These are phyloP conservation scores for Herminia tarsipennalis DNA, from an alignment of 2,888 invertebrate genomes.

Conservation along the genomic window DNA sequence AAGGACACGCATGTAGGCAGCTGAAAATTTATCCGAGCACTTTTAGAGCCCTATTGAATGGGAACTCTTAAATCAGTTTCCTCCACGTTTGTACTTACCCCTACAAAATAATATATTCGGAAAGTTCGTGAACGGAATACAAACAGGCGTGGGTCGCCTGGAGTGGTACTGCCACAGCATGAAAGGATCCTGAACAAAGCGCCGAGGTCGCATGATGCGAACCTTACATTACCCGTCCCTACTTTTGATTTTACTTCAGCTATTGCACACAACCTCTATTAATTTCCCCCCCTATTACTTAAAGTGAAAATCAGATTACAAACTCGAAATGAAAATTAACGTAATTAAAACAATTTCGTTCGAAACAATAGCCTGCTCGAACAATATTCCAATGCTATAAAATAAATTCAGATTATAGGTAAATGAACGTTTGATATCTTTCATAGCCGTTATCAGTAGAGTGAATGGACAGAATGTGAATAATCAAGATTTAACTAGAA, in stretches of 20 bases:
- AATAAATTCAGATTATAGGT: conserved; percentile 47
- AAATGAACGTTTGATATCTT: conserved; percentile 47
- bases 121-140: conserved; percentile 81
- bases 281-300: conserved; percentile 36
- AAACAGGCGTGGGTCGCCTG: conserved; percentile 69
- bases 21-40: conserved; percentile 59
- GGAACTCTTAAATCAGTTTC: conserved; percentile 77
- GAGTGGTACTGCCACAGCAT: conserved; percentile 66
- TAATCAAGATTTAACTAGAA: conserved; percentile 43
- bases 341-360: conserved; percentile 43
- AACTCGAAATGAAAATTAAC: conserved; percentile 44
- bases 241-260: conserved; percentile 44
- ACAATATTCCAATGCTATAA: conserved; percentile 39
- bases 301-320: conserved; percentile 38
- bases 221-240: conserved; percentile 49
- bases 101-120: conserved; percentile 79
- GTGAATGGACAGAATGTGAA: conserved; percentile 33
- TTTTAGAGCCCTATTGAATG: conserved; percentile 69
- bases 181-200: conserved; percentile 72
- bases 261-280: conserved; percentile 44
- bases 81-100: conserved; percentile 69
- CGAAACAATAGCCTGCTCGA: conserved; percentile 35
- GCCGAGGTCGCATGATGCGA: conserved; percentile 59
- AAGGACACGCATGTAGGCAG: conserved; percentile 48
- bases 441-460: conserved; percentile 21